Percentiles rank a stretch among this genome's conserved stretches.
Conservation (phyloP, 2,888 invertebrate genomes). For the Cantharis flavilabris region DNA sequence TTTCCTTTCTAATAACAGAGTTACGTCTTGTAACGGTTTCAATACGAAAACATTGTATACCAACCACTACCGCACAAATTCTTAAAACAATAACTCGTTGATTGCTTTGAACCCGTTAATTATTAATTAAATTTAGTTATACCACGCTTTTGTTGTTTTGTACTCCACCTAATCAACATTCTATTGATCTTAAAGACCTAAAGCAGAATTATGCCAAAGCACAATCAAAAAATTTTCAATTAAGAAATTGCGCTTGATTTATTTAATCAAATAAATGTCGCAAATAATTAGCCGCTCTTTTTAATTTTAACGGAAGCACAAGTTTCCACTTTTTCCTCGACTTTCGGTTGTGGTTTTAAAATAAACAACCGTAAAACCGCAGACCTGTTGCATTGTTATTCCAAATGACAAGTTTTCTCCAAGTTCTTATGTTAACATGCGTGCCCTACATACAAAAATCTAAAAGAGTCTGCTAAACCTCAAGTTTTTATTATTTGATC, state of each 20-base stretch:
- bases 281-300: not conserved
- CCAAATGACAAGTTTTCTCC: not conserved
- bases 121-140: conserved; percentile 1
- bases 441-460: not conserved
- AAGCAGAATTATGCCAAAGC: not conserved
- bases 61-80: not conserved
- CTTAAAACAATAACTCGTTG: not conserved
- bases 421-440: not conserved
- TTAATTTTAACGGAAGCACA: not conserved
- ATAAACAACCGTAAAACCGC: not conserved
- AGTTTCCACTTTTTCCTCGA: not conserved
- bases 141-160: not conserved
- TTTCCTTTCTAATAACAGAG: conserved; percentile 6
- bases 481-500: not conserved
- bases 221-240: not conserved
- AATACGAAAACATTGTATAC: not conserved
- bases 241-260: not conserved
- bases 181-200: not conserved
- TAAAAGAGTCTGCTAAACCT: not conserved
- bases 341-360: not conserved
- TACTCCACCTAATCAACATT: not conserved
- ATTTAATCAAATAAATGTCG: not conserved
- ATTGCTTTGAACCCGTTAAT: not conserved
- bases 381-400: not conserved
- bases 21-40: not conserved